Evolutionary conservation across 2,113 vertebrate genomes (phyloP).

Genomic region (Todiramphus saurophagus): DNA sequence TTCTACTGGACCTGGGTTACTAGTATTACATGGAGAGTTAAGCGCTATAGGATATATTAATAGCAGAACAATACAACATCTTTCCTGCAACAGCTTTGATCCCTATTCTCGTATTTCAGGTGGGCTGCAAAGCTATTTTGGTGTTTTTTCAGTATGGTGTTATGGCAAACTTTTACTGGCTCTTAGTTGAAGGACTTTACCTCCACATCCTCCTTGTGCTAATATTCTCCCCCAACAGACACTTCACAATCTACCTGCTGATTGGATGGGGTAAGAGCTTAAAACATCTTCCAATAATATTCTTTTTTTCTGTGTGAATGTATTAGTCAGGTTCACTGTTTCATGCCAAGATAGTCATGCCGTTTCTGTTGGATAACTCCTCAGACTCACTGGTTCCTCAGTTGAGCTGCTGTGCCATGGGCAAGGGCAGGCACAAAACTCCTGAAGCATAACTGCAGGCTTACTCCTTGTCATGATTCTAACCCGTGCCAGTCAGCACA

Average conservation of each 20-base stretch:
- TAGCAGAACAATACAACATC: neutral
- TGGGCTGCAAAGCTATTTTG: conserved; percentile 88
- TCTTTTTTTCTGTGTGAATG: neutral
- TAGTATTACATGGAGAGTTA: neutral
- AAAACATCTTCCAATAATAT: neutral
- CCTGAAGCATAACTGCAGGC: neutral
- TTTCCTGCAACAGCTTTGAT: neutral
- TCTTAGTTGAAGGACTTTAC: conserved; percentile 91
- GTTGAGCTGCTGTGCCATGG: neutral
- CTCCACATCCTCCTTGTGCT: conserved; percentile 87
- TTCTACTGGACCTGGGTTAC: neutral
- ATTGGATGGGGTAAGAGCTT: conserved; percentile 89
- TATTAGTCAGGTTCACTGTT: neutral
- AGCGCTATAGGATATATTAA: neutral
- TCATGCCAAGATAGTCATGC: neutral
- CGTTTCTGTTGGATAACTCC: neutral
- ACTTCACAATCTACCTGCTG: conserved; percentile 84
- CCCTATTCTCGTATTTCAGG: conserved; percentile 68
- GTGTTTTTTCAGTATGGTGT: conserved; percentile 90
- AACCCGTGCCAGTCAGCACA: neutral
- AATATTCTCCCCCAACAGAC: conserved; percentile 81
- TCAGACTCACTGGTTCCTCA: neutral
- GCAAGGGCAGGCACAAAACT: neutral
- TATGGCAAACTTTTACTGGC: conserved; percentile 95
- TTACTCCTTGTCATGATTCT: neutral